Conservation (phyloP, 2,797 vertebrate species). For the Sebastes elongatus region DNA sequence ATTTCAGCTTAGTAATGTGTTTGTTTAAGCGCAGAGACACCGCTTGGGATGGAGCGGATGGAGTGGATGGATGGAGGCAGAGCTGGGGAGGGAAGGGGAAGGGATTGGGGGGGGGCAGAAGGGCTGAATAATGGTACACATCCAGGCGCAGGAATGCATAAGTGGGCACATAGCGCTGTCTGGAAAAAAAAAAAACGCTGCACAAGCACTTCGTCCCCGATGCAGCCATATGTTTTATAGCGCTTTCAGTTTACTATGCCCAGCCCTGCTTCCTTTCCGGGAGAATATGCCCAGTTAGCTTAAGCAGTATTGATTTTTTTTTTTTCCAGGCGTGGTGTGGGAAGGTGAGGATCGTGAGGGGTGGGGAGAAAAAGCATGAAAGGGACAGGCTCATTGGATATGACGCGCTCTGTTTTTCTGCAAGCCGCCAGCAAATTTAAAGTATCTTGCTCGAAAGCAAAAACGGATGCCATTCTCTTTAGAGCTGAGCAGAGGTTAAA, state of each 20-base stretch:
- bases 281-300: slow-evolving; percentile 68
- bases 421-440: slow-evolving; percentile 45
- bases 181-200: slow-evolving; percentile 50
- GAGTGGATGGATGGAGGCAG: slow-evolving; percentile 61
- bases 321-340: slow-evolving; percentile 13
- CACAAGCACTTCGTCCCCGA: slow-evolving; percentile 62
- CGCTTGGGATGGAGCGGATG: slow-evolving; percentile 35
- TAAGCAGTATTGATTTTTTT: slow-evolving; percentile 67
- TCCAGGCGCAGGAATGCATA: slow-evolving; percentile 68
- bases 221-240: slow-evolving; percentile 74
- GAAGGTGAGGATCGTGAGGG: slow-evolving; percentile 27
- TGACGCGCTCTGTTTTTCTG: slow-evolving; percentile 43
- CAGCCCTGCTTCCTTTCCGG: slow-evolving; percentile 39
- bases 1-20: slow-evolving; percentile 77
- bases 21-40: slow-evolving; percentile 65
- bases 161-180: slow-evolving; percentile 46
- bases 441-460: slow-evolving; percentile 39
- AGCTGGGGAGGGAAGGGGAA: slow-evolving; percentile 14
- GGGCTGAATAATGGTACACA: slow-evolving; percentile 72
- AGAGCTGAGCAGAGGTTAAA: slow-evolving; percentile 52
- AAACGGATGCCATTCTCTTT: slow-evolving; percentile 31
- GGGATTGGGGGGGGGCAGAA: slow-evolving; percentile 16
- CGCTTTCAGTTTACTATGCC: slow-evolving; percentile 62
- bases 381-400: slow-evolving; percentile 34
- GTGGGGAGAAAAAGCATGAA: slow-evolving; percentile 18